A percentile compares a stretch with the other conserved stretches of the same genome.
phyloP scores from a whole-genome alignment of 2,888 invertebrate species.

The Athalia rosae region DNA sequence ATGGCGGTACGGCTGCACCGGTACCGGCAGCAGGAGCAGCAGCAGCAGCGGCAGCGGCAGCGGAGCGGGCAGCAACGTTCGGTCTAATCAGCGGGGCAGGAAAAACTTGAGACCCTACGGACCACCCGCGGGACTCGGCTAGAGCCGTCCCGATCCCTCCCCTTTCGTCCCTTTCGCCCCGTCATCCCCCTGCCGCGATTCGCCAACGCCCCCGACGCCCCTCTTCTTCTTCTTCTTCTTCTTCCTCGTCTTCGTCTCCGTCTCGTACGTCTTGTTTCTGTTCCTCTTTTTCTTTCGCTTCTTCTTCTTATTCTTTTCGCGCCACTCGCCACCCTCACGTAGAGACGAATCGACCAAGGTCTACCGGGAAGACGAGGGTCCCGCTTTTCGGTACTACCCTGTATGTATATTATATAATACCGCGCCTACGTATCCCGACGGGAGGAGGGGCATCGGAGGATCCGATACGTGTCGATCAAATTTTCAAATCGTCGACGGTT shows the following conservation, averaged over 20 bases:
- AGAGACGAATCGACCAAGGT: no score
- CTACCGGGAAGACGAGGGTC: no score
- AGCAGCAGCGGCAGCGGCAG: not conserved
- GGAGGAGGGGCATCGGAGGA: no score
- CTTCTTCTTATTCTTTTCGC: no score
- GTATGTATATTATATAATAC: no score
- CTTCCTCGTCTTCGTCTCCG: not conserved
- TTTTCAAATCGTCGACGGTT: no score
- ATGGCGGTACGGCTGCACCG: constrained; percentile 23
- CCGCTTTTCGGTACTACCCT: no score
- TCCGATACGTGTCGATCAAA: no score
- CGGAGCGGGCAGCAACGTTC: constrained; percentile 32
- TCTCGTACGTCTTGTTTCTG: no score
- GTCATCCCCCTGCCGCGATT: not conserved
- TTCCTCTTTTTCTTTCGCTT: no score
- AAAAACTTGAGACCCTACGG: constrained; percentile 45
- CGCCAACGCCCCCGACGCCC: not conserved
- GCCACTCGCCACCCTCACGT: no score
- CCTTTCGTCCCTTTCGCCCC: not conserved
- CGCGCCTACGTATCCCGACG: no score
- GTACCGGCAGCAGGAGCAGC: not conserved
- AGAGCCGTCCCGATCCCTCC: constrained; percentile 17
- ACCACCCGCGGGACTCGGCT: constrained; percentile 43
- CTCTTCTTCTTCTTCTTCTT: not conserved
- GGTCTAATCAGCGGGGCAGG: constrained; percentile 44